A percentile compares a stretch with the other conserved stretches of the same genome.
phyloP scores from a whole-genome alignment of 1,140 invertebrate genomes.

The Drosophila teissieri region DNA sequence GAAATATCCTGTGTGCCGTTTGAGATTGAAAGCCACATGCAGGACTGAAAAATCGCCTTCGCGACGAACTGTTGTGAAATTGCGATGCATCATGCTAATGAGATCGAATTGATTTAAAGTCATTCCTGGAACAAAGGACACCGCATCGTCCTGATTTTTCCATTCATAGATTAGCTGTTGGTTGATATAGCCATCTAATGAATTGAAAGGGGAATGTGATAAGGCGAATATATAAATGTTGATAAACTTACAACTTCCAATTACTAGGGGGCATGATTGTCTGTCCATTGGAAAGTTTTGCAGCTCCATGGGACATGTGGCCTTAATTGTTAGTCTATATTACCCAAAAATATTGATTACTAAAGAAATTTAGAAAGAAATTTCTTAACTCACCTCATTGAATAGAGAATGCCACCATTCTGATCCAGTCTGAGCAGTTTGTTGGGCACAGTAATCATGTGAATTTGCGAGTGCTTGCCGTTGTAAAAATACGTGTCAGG shows the following conservation, averaged over 20 bases:
- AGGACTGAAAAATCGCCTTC: constrained; percentile 95
- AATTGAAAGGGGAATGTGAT: background rate
- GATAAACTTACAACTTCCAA: constrained; percentile 95
- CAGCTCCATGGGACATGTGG: constrained; percentile 98
- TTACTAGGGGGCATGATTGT: constrained; percentile 95
- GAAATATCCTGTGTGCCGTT: constrained; percentile 96
- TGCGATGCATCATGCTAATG: constrained; percentile 92
- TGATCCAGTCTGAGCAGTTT: constrained; percentile 94
- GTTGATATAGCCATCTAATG: constrained; percentile 94
- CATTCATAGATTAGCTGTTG: constrained; percentile 95
- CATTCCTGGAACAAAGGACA: constrained; percentile 95
- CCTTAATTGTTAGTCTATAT: constrained; percentile 96
- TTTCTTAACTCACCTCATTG: constrained; percentile 91
- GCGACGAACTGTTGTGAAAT: constrained; percentile 90
- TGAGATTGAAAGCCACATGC: constrained; percentile 96
- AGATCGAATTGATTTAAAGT: constrained; percentile 95
- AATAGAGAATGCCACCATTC: constrained; percentile 96
- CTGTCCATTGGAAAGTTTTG: constrained; percentile 98
- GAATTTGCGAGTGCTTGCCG: constrained; percentile 96
- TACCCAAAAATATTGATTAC: background rate
- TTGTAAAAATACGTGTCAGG: constrained; percentile 98
- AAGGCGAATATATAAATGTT: background rate
- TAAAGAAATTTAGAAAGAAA: background rate
- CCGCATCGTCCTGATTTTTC: constrained; percentile 91
- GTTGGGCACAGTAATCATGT: constrained; percentile 98